Base-by-base conservation (phyloP, 2,797 vertebrate genomes). In the Sphenopsis melanotis region DNA sequence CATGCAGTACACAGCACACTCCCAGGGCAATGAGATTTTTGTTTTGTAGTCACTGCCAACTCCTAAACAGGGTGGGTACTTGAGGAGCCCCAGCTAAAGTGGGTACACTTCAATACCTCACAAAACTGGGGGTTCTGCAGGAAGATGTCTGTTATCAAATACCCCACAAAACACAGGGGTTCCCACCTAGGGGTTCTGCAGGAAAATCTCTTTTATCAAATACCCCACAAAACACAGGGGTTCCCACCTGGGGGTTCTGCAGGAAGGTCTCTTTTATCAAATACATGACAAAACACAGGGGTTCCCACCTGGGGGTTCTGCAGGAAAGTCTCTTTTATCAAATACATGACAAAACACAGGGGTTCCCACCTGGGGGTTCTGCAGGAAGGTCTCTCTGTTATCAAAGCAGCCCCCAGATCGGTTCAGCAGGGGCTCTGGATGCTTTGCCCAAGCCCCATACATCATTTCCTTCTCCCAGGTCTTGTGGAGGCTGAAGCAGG, bases 361-460 rank as follows among this genome's bases (percentile, higher is more conserved):
- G 41, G 36, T 39, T 93, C 89, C 74, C 79, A 98, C 98, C 98
- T 98, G 99, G n/a, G 99, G 99, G 97, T 99, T 99, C 97, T 99
- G 99, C 64, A 99, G 97, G 96, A 99, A 99, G 17, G 99, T 99
- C 6, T 91, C 95, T 83, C 74, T 98, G 95, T 99, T 97, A 96
- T 99, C 99, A 20, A 98, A 97, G 86, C 99, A 99, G 79, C 99
- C 99, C 3, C 99, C 99, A 11, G 98, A 98, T 42, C 98, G 98
- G 96, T 99, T 99, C 44, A 98, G 92, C 69, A 99, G 95, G 2
- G 98, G 98, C 8, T 99, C 98, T 9, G 97, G 87, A 23, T 98
- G 94, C 87, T 98, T 98, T 65, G 92, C 96, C 99, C 99, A 99
- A 90, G 98, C 98, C 71, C 99, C 98, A 49, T 65, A 96, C 85